Percentiles rank a stretch among this genome's conserved stretches.
These are phyloP conservation scores for Acrocera orbiculus DNA, from an alignment of 2,888 invertebrate genomes.

Conservation along the genomic window DNA sequence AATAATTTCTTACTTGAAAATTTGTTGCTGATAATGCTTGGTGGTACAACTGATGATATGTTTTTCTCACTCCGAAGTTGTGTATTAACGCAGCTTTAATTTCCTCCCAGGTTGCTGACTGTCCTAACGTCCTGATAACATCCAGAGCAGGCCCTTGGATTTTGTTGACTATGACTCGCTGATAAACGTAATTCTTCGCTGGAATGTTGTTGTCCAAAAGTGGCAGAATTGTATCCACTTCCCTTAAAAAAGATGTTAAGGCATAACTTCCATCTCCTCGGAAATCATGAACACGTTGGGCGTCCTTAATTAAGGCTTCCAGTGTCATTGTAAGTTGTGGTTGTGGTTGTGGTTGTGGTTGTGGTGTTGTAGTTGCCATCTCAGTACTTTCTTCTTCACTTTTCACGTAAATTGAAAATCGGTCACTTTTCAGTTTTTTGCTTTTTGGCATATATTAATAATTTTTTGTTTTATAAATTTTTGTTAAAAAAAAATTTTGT, in stretches of 20 bases:
- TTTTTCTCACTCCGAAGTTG: slow-evolving; percentile 12
- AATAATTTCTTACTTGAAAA: slow-evolving; percentile 10
- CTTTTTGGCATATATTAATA: no score
- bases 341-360: no score
- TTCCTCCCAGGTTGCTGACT: slow-evolving; percentile 8
- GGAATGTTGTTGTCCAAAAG: not conserved
- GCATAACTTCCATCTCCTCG: slow-evolving; percentile 6
- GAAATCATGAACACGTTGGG: slow-evolving; percentile 8
- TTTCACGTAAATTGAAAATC: no score
- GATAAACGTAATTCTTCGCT: slow-evolving; percentile 9
- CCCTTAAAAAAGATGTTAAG: slow-evolving; percentile 5
- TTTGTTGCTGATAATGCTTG: slow-evolving; percentile 6
- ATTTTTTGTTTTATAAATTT: no score
- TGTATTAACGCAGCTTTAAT: slow-evolving; percentile 7
- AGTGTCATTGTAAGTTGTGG: no score
- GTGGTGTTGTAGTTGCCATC: no score
- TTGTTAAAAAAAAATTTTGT: no score
- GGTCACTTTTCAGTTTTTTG: no score
- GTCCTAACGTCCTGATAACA: slow-evolving; percentile 9
- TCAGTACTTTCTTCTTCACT: no score
- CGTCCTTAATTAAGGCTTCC: no score
- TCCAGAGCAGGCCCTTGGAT: slow-evolving; percentile 13
- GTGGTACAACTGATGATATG: slow-evolving; percentile 9
- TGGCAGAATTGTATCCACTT: slow-evolving; percentile 4
- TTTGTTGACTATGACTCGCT: slow-evolving; percentile 12